Evolutionary conservation across 1,140 invertebrate species (phyloP).

Genomic region (Cydia fagiglandana): DNA sequence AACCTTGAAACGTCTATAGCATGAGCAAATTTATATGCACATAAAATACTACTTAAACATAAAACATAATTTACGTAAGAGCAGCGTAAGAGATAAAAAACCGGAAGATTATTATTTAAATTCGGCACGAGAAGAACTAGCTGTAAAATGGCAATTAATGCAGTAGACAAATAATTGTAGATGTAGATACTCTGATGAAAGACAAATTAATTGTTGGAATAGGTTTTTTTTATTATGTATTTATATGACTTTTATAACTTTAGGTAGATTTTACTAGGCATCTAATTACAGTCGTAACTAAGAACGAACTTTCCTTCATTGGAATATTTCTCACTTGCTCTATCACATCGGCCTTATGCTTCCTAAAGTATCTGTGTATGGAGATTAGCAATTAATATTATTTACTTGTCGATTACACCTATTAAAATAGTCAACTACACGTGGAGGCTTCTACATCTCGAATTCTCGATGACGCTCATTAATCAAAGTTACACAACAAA

Average conservation of each 20-base stretch:
- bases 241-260: no score
- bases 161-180: neutral
- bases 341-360: no score
- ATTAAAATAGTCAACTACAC: neutral
- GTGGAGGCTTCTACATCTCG: neutral
- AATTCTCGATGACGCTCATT: neutral
- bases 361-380: no score
- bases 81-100: neutral
- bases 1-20: neutral
- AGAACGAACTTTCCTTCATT: no score
- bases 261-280: no score
- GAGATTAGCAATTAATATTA: no score
- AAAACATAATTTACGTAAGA: neutral
- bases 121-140: neutral
- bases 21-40: neutral
- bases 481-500: neutral
- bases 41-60: neutral
- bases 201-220: neutral
- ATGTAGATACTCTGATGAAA: neutral
- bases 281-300: no score
- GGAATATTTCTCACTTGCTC: no score
- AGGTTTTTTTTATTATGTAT: no score
- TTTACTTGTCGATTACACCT: neutral
- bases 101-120: conserved; percentile 2
- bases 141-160: neutral